Evolutionary conservation across 2,888 invertebrate genomes (phyloP), one percentile per base, ranked within the genome.

Genomic region (Caenorhabditis sp.): DNA sequence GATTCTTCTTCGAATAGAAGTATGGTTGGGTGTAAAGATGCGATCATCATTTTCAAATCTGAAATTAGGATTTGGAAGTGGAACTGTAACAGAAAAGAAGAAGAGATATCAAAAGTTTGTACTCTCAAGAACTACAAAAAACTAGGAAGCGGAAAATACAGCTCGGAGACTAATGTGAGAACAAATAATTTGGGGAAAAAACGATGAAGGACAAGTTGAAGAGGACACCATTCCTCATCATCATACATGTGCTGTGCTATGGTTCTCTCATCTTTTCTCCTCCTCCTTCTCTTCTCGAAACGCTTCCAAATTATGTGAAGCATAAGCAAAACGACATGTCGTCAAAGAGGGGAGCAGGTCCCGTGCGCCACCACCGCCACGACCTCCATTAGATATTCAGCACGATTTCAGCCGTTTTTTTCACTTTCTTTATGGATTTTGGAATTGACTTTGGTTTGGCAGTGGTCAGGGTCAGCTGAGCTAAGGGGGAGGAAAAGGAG

Each of bases 271-370:
- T 65, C 51, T 64, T 20, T 72, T 72, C 72, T 53, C n/a, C n/a
- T n/a, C n/a, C n/a, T n/a, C n/a, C n/a, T n/a, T n/a, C n/a, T n/a
- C n/a, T n/a, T n/a, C 58, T 60, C 51, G 60, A 74, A 74, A 74
- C 65, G 58, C 65, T 65, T 60, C 58, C 58, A 65, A 65, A 74
- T 74, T 74, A 74, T 74, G 65, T 76, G 76, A 76, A 76, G 76
- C 76, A 76, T 76, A 76, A 76, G 76, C 76, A 67, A 76, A 76
- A 76, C 72, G 72, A 55, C 64, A 64, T 72, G 64, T 62, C 47
- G 64, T 40, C 40, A 2, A 13, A 13, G 47, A 15, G 9, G 40
- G n/a, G 8, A n/a, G 26, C 26, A n/a, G n/a, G n/a, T n/a, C n/a
- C n/a, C n/a, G n/a, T n/a, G n/a, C n/a, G n/a, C n/a, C n/a, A n/a